Percentiles rank a stretch among this genome's conserved stretches.
phyloP scores from a whole-genome alignment of 2,797 vertebrate genomes.

The Furcifer pardalis region DNA sequence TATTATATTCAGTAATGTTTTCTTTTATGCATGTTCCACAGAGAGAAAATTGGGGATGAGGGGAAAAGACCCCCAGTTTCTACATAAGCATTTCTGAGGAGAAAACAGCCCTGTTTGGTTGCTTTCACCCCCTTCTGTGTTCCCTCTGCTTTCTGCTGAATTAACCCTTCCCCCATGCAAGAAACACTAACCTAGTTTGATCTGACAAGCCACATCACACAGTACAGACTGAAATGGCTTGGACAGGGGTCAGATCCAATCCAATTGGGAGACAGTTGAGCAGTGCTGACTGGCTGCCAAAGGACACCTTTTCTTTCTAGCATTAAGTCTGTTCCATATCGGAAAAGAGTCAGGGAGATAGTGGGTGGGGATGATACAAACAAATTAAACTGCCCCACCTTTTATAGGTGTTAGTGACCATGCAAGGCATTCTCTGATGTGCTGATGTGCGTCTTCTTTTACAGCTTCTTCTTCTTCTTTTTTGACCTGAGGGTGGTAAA shows the following conservation, averaged over 20 bases:
- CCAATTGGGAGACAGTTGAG: conserved; percentile 19
- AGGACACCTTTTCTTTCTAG: conserved; percentile 9
- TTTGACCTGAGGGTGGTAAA: not conserved
- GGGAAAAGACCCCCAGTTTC: not conserved
- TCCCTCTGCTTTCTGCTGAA: not conserved
- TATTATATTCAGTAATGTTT: not conserved
- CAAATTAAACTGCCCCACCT: not conserved
- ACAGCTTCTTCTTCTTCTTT: not conserved
- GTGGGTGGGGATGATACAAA: not conserved
- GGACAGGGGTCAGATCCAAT: conserved; percentile 40
- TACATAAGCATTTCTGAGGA: not conserved
- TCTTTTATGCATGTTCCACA: no score
- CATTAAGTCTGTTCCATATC: not conserved
- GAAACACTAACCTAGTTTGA: conserved; percentile 39
- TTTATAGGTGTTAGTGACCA: not conserved
- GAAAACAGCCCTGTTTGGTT: not conserved
- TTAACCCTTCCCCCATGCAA: conserved; percentile 1
- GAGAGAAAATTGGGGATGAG: not conserved
- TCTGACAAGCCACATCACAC: conserved; percentile 39
- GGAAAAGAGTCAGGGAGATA: not conserved
- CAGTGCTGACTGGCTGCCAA: conserved; percentile 31
- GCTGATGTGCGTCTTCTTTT: not conserved
- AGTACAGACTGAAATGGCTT: conserved; percentile 17
- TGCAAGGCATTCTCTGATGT: not conserved
- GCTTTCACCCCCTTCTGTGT: not conserved